phyloP scores from a whole-genome alignment of 1,140 invertebrate genomes.

The Formica selysi region DNA sequence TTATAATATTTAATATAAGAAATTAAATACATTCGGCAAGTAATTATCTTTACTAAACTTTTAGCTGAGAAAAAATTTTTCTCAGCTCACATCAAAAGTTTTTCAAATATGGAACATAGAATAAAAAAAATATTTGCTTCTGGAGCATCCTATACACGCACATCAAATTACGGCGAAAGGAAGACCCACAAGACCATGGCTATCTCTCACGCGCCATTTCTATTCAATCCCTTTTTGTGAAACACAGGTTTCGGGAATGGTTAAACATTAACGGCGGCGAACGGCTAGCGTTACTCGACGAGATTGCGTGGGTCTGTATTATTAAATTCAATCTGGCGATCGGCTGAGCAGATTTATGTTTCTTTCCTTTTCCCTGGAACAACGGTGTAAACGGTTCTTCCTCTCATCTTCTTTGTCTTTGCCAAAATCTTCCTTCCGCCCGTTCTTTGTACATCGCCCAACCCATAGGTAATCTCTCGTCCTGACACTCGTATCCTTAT shows the following conservation, averaged over 20 bases:
- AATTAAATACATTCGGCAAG: neutral
- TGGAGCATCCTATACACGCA: constrained; percentile 25
- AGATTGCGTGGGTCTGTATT: constrained; percentile 81
- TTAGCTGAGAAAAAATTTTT: neutral
- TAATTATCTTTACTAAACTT: neutral
- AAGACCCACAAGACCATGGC: constrained; percentile 41
- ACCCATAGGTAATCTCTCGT: constrained; percentile 50
- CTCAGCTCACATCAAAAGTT: neutral
- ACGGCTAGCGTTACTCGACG: constrained; percentile 71
- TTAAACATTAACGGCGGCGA: constrained; percentile 78
- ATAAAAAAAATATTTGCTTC: neutral
- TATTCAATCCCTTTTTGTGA: constrained; percentile 59
- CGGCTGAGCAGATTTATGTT: constrained; percentile 71
- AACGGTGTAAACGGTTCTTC: neutral
- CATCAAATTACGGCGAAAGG: constrained; percentile 54
- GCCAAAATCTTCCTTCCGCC: neutral
- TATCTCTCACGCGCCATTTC: constrained; percentile 49
- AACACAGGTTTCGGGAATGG: constrained; percentile 69
- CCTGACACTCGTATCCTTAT: constrained; percentile 66
- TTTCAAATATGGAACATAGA: neutral
- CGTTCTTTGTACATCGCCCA: neutral
- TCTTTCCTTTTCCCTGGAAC: neutral
- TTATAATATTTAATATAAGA: neutral
- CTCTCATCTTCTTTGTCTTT: constrained; percentile 34
- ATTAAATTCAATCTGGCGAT: constrained; percentile 80